Conservation (phyloP, 92 coral and sea anemone species). For the Bergia sp. region DNA sequence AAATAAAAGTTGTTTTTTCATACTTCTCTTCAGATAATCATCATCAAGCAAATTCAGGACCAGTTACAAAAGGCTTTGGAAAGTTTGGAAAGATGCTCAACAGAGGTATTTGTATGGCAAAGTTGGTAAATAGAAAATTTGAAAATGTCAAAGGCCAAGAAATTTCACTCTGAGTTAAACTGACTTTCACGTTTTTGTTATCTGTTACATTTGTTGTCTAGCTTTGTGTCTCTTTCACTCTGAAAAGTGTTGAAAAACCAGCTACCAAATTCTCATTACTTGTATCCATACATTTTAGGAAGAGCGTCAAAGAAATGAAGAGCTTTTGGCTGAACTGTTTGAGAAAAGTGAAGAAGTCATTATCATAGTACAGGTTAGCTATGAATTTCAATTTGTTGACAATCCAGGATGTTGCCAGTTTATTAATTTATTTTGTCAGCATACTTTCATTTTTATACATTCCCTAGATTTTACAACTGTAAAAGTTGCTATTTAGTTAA, state of each 20-base stretch:
- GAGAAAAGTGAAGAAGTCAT: slow-evolving; percentile 83
- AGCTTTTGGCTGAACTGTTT: slow-evolving; percentile 66
- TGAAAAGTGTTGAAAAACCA: too few relatives aligned
- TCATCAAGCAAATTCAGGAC: slow-evolving; percentile 79
- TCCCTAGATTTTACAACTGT: too few relatives aligned
- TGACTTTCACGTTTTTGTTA: too few relatives aligned
- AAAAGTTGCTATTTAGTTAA: too few relatives aligned
- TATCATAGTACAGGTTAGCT: slow-evolving; percentile 82
- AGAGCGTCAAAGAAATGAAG: slow-evolving; percentile 62
- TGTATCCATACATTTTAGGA: slow-evolving; percentile 34
- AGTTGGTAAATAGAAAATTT: neutral
- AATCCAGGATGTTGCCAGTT: too few relatives aligned
- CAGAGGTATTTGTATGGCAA: slow-evolving; percentile 46
- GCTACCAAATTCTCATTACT: too few relatives aligned
- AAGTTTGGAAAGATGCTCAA: slow-evolving; percentile 66
- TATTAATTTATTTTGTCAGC: too few relatives aligned
- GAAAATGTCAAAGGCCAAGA: neutral
- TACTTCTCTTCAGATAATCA: slow-evolving; percentile 51
- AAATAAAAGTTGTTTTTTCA: neutral
- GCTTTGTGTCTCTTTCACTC: too few relatives aligned
- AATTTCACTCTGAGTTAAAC: too few relatives aligned
- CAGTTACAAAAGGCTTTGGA: slow-evolving; percentile 70
- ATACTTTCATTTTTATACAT: too few relatives aligned
- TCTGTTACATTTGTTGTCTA: too few relatives aligned
- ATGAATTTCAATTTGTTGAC: neutral